Percentiles rank a stretch among this genome's conserved stretches.
These are phyloP conservation scores for Nasonovia ribisnigri DNA, from an alignment of 2,888 invertebrate genomes.

Conservation along the genomic window DNA sequence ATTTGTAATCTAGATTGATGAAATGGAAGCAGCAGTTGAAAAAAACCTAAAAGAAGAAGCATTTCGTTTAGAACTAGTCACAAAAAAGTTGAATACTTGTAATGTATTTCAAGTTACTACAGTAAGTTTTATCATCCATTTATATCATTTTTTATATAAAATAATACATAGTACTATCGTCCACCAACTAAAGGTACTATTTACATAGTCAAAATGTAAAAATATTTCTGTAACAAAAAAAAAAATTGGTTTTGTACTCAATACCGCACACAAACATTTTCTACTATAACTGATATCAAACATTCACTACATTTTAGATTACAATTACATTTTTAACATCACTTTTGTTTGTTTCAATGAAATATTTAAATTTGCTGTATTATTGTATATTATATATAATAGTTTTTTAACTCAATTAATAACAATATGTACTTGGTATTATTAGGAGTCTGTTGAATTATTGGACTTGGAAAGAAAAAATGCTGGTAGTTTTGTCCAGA, in stretches of 20 bases:
- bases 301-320: neutral
- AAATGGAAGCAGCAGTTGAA: constrained; percentile 70
- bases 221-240: neutral
- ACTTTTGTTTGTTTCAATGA: neutral
- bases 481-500: constrained; percentile 85
- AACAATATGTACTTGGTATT: constrained; percentile 3
- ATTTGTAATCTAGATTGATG: constrained; percentile 68
- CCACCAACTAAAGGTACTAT: neutral
- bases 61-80: constrained; percentile 48
- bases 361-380: neutral
- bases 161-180: neutral
- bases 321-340: neutral
- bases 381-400: neutral
- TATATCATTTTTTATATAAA: neutral
- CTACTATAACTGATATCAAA: neutral
- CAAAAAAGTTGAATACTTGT: constrained; percentile 41
- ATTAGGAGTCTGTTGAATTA: constrained; percentile 57
- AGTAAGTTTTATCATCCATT: constrained; percentile 37
- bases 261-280: neutral
- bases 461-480: constrained; percentile 86
- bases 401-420: neutral
- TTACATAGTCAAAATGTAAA: neutral
- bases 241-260: neutral
- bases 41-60: constrained; percentile 70
- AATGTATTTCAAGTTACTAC: constrained; percentile 56